phyloP scores from a whole-genome alignment of 2,888 invertebrate genomes.

The Mesoligia furuncula region DNA sequence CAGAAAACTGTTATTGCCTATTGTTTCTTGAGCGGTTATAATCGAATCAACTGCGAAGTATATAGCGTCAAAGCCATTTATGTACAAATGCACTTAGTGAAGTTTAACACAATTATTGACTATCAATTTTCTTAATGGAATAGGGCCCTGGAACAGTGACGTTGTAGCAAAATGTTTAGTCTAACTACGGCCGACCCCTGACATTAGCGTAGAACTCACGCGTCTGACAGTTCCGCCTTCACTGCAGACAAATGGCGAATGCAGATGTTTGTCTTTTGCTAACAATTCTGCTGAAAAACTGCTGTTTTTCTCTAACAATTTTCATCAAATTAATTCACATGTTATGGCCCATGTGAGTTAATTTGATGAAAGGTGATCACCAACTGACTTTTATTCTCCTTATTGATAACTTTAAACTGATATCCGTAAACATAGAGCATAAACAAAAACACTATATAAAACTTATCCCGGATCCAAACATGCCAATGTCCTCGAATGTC shows the following conservation, averaged over 20 bases:
- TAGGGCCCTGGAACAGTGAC: conserved; percentile 8
- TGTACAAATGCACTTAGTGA: conserved; percentile 21
- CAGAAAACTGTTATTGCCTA: conserved; percentile 39
- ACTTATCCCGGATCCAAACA: conserved; percentile 6
- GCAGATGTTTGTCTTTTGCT: conserved; percentile 40
- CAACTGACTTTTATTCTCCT: neutral
- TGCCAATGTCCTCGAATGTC: conserved; percentile 9
- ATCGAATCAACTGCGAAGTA: conserved; percentile 30
- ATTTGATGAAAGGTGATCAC: no score
- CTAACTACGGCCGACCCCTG: conserved; percentile 71
- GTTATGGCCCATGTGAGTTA: no score
- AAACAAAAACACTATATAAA: neutral
- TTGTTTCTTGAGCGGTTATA: conserved; percentile 40
- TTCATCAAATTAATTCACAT: neutral
- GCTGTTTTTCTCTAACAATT: neutral
- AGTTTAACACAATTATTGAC: conserved; percentile 34
- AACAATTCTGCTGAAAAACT: neutral
- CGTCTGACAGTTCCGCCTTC: conserved; percentile 55
- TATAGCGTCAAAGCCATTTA: conserved; percentile 12
- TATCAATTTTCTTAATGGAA: conserved; percentile 37
- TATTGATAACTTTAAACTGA: neutral
- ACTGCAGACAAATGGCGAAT: conserved; percentile 60
- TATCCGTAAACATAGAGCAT: neutral
- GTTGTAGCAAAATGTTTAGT: conserved; percentile 66
- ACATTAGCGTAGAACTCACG: conserved; percentile 66